Evolutionary conservation across 2,797 vertebrate genomes (phyloP).

Genomic region (Chromobotia macracanthus): DNA sequence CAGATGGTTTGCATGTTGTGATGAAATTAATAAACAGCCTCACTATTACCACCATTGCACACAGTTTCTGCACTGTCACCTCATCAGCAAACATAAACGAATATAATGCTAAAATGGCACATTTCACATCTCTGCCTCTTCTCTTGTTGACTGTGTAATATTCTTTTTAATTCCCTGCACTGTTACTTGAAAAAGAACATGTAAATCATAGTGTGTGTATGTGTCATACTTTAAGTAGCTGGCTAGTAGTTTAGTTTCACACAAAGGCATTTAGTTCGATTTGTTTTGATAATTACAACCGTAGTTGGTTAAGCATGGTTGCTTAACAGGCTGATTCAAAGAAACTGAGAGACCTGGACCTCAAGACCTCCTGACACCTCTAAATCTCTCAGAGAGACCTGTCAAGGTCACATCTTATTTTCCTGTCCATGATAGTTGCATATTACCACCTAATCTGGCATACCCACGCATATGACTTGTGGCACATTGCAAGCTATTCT

Average conservation of each 20-base stretch:
- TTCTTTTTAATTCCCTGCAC: slow-evolving; percentile 67
- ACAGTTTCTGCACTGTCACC: not conserved
- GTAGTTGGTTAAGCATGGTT: slow-evolving; percentile 57
- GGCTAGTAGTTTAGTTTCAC: slow-evolving; percentile 70
- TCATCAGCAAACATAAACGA: slow-evolving; percentile 42
- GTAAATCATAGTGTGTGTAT: slow-evolving; percentile 66
- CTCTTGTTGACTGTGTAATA: slow-evolving; percentile 61
- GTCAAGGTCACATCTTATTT: slow-evolving; percentile 55
- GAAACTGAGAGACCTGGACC: slow-evolving; percentile 13
- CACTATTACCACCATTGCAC: slow-evolving; percentile 20
- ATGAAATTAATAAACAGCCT: slow-evolving; percentile 46
- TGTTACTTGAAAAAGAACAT: slow-evolving; percentile 67
- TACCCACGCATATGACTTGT: slow-evolving; percentile 20
- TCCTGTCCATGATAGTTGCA: slow-evolving; percentile 64
- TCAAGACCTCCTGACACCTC: slow-evolving; percentile 19
- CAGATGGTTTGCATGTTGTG: slow-evolving; percentile 32
- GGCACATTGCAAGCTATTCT: not conserved
- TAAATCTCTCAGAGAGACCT: slow-evolving; percentile 33
- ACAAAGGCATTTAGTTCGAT: slow-evolving; percentile 61
- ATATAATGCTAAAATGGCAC: slow-evolving; percentile 44
- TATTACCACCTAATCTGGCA: slow-evolving; percentile 58
- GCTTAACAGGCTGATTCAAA: slow-evolving; percentile 39
- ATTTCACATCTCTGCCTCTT: slow-evolving; percentile 45
- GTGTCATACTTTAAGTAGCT: slow-evolving; percentile 67
- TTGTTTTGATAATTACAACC: slow-evolving; percentile 72